Base-by-base conservation (phyloP, 2,797 vertebrate genomes). In the Pteronotus mesoamericanus region DNA sequence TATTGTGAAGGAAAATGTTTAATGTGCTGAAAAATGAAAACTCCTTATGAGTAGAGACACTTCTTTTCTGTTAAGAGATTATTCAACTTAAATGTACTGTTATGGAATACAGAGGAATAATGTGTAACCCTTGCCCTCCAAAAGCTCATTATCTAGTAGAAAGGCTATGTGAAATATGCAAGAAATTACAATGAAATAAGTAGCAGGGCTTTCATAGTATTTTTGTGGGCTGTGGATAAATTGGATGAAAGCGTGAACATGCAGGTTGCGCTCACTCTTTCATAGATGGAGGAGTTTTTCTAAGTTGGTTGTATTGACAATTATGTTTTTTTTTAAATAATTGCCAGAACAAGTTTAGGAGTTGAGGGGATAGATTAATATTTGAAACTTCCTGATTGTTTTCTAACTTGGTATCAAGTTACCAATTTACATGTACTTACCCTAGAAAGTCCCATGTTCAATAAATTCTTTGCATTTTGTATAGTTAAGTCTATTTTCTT, bases 401-500 rank as follows among this genome's bases (percentile, higher is more conserved):
- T 92, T 61, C 18, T 15, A 24, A 91, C 29, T 91, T 46, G 64
- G 64, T 95, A 59, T 89, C 16, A 3, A 66, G 64, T 69, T 96
- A 59, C 89, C 16, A 3, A 82, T 86, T 94, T 89, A 80, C 4
- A 4, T 51, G 29, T 0, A 14, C 9, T 80, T 21, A 57, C 3
- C 79, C 9, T 26, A 80, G 44, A 61, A 96, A 37, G 92, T 89
- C 85, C 97, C 61, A 77, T 61, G 48, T 93, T 84, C 44, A 86
- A 51, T 97, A 95, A 95, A 89, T 97, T 98, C 86, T 97, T 97
- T 96, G 90, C 96, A 90, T 95, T 92, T 61, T 97, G 89, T 95
- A 91, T 75, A 95, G 94, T 96, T 97, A 97, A 95, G 86, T 72
- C 79, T 78, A 92, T 89, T 95, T 98, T 96, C 93, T 97, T 97